A percentile compares a stretch with the other conserved stretches of the same genome.
These are phyloP conservation scores for Nymphalis urticae DNA, from an alignment of 2,888 invertebrate genomes.

Conservation along the genomic window DNA sequence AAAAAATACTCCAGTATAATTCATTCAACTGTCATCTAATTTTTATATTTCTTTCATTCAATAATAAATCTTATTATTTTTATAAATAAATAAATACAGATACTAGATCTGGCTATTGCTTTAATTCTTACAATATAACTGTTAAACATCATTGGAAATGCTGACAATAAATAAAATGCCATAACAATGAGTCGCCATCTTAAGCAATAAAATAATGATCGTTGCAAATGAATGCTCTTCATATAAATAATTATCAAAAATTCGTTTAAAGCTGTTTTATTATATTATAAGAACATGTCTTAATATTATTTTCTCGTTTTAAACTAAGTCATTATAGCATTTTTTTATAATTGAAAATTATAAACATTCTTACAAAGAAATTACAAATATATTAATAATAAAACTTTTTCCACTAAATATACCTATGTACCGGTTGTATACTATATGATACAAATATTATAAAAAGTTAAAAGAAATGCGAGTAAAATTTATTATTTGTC, in stretches of 20 bases:
- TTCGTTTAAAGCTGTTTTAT: constrained; percentile 4
- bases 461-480: not conserved
- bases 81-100: not conserved
- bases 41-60: not conserved
- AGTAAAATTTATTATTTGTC: not conserved
- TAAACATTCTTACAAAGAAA: not conserved
- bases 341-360: not conserved
- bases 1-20: not conserved
- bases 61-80: not conserved
- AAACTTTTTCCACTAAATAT: not conserved
- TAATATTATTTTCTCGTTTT: not conserved
- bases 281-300: constrained; percentile 2
- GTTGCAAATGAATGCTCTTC: too few species aligned
- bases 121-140: too few species aligned
- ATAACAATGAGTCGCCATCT: too few species aligned
- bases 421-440: not conserved
- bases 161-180: too few species aligned
- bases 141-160: too few species aligned
- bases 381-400: not conserved
- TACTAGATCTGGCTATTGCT: too few species aligned
- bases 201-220: too few species aligned
- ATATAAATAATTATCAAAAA: not conserved
- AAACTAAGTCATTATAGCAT: not conserved
- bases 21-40: not conserved
- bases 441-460: not conserved